Evolutionary conservation across 1,140 invertebrate species (phyloP).

Genomic region (Cyphomyrmex costatus): DNA sequence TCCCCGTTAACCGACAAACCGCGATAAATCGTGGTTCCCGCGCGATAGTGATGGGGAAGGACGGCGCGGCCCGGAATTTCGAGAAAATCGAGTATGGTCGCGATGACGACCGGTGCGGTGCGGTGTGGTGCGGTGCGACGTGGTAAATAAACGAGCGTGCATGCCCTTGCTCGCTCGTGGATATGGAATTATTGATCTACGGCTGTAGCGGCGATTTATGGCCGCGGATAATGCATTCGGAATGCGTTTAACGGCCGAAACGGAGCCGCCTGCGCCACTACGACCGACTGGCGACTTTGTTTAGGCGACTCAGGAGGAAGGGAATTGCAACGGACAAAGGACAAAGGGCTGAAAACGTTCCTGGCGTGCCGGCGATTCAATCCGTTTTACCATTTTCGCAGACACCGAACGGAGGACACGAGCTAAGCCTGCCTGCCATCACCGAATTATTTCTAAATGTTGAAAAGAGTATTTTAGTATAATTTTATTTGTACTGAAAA

Average conservation of each 20-base stretch:
- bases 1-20: constrained; percentile 57
- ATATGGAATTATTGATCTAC: constrained; percentile 84
- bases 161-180: constrained; percentile 73
- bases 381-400: constrained; percentile 35
- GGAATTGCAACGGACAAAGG: constrained; percentile 32
- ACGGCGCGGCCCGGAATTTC: constrained; percentile 68
- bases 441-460: constrained; percentile 9
- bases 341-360: constrained; percentile 56
- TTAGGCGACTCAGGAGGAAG: constrained; percentile 64
- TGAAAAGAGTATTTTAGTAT: not conserved
- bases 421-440: not conserved
- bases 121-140: constrained; percentile 65
- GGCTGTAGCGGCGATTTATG: constrained; percentile 81
- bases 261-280: constrained; percentile 62
- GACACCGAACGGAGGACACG: not conserved
- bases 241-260: constrained; percentile 79
- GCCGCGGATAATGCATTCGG: constrained; percentile 81
- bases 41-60: constrained; percentile 51
- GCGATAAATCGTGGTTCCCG: constrained; percentile 64
- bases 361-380: constrained; percentile 50
- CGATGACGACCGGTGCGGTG: constrained; percentile 50
- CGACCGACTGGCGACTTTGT: constrained; percentile 73
- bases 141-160: constrained; percentile 74
- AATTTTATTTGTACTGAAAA: constrained; percentile 44
- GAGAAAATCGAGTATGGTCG: constrained; percentile 65